phyloP scores from a whole-genome alignment of 2,888 invertebrate species.

The Biston stratarius region DNA sequence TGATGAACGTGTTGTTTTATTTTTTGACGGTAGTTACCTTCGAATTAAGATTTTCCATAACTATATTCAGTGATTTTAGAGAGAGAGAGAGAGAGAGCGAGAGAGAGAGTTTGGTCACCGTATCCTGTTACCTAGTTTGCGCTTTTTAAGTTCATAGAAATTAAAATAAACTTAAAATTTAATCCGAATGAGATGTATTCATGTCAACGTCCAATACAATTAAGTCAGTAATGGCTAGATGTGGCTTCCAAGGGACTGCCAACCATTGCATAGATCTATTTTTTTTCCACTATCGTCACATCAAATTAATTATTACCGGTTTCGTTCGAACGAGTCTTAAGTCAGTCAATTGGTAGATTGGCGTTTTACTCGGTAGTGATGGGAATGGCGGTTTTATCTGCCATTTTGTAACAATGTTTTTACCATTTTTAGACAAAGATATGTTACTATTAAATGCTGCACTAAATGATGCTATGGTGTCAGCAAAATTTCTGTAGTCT shows the following conservation, averaged over 20 bases:
- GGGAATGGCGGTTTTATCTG: background rate
- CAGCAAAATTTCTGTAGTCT: too few species aligned
- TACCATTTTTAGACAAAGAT: too few species aligned
- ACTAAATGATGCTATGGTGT: too few species aligned
- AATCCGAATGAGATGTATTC: conserved; percentile 41
- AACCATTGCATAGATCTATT: conserved; percentile 67
- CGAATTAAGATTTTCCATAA: too few species aligned
- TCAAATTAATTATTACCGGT: conserved; percentile 84
- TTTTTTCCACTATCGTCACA: conserved; percentile 73
- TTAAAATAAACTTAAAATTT: background rate
- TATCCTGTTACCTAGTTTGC: too few species aligned
- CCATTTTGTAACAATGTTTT: too few species aligned
- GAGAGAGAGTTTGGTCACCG: too few species aligned
- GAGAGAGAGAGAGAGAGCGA: too few species aligned
- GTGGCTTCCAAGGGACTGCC: conserved; percentile 49
- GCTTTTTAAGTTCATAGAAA: too few species aligned
- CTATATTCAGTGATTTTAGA: too few species aligned
- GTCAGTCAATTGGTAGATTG: conserved; percentile 75
- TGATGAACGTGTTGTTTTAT: too few species aligned
- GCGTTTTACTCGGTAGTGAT: conserved; percentile 55
- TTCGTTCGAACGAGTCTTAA: conserved; percentile 74
- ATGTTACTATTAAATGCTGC: background rate
- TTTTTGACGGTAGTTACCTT: too few species aligned
- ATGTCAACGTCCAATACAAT: conserved; percentile 72
- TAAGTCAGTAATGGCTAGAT: conserved; percentile 62